phyloP scores from a whole-genome alignment of 2,888 invertebrate species.

The Bombylius major region DNA sequence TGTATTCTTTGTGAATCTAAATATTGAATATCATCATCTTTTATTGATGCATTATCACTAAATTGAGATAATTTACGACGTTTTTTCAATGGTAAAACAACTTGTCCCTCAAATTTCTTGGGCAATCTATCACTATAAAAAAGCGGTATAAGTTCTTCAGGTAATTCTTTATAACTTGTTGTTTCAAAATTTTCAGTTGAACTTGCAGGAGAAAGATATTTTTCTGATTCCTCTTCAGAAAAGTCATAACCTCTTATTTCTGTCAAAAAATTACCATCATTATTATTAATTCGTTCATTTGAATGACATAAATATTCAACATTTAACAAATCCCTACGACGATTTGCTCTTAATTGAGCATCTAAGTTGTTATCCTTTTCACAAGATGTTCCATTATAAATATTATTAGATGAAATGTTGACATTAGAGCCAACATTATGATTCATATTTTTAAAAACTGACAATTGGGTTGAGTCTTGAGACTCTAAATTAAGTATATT shows the following conservation, averaged over 20 bases:
- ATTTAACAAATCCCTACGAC: not conserved
- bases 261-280: conserved; percentile 1
- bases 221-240: conserved; percentile 2
- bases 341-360: conserved; percentile 1
- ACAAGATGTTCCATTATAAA: conserved; percentile 5
- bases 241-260: not conserved
- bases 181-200: not conserved
- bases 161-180: not conserved
- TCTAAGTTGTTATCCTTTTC: conserved; percentile 15
- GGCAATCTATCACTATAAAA: not conserved
- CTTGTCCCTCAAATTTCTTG: conserved; percentile 9
- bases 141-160: not conserved
- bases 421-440: not conserved
- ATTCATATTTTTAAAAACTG: conserved; percentile 4
- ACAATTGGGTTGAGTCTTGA: conserved; percentile 3
- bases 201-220: not conserved
- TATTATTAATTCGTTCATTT: not conserved
- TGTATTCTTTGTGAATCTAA: not conserved
- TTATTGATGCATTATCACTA: conserved; percentile 9
- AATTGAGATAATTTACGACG: conserved; percentile 12
- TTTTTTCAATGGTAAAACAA: conserved; percentile 14
- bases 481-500: conserved; percentile 7
- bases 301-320: not conserved
- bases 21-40: conserved; percentile 8
- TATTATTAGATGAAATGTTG: not conserved